Conservation (phyloP, 2,797 vertebrate genomes). For the Leontopithecus rosalia region DNA sequence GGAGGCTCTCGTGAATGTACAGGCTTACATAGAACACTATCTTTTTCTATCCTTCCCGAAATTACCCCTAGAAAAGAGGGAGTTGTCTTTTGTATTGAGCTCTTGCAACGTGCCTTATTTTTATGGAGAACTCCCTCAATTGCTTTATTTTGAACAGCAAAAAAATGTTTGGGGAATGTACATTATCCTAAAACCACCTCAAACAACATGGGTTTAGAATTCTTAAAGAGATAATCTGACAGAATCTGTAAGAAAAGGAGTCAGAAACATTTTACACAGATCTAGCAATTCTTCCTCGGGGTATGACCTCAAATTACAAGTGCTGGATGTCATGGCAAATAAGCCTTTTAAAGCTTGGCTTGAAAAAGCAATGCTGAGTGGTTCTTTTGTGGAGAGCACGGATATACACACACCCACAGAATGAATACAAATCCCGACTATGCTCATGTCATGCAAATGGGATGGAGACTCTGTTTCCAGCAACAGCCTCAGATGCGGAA, state of each 20-base stretch:
- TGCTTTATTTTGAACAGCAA: slow-evolving; percentile 61
- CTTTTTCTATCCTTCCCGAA: background rate
- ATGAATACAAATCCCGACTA: background rate
- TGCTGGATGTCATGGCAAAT: slow-evolving; percentile 70
- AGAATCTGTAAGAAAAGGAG: slow-evolving; percentile 47
- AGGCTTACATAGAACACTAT: rapidly evolving
- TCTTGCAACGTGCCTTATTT: slow-evolving; percentile 28
- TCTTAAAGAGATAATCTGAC: slow-evolving; percentile 72
- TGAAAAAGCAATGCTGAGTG: slow-evolving; percentile 39
- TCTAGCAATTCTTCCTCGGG: slow-evolving; percentile 69
- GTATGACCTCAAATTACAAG: slow-evolving; percentile 70
- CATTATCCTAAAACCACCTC: slow-evolving; percentile 68
- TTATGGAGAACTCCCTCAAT: background rate
- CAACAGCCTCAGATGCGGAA: rapidly evolving
- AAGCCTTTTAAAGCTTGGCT: slow-evolving; percentile 57
- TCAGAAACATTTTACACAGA: slow-evolving; percentile 62
- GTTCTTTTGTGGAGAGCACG: slow-evolving; percentile 51
- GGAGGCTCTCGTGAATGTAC: background rate
- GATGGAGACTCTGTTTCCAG: background rate
- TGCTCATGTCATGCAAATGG: background rate
- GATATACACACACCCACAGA: slow-evolving; percentile 46
- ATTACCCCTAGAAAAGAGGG: background rate
- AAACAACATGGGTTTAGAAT: slow-evolving; percentile 65
- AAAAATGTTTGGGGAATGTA: slow-evolving; percentile 54
- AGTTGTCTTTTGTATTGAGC: background rate